phyloP scores from a whole-genome alignment of 2,888 invertebrate species.

The Macrosoma leucophasiata region DNA sequence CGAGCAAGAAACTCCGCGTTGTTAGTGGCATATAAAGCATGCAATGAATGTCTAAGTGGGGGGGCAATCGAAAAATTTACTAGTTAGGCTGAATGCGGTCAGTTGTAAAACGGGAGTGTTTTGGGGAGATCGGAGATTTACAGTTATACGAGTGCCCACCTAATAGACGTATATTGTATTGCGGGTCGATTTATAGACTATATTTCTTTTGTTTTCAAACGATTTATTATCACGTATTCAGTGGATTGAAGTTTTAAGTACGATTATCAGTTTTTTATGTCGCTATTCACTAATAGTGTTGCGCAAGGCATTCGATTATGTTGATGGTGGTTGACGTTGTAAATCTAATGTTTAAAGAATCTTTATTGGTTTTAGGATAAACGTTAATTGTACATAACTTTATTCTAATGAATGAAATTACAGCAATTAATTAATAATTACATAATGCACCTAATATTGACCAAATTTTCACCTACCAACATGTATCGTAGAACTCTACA shows the following conservation, averaged over 20 bases:
- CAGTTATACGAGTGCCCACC: slow-evolving; percentile 56
- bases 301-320: background rate
- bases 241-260: slow-evolving; percentile 37
- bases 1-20: slow-evolving; percentile 10
- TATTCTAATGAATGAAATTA: no score
- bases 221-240: slow-evolving; percentile 52
- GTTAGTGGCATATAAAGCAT: slow-evolving; percentile 18
- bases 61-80: slow-evolving; percentile 20
- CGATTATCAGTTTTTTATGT: slow-evolving; percentile 34
- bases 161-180: slow-evolving; percentile 72
- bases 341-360: no score
- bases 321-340: no score
- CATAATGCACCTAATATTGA: no score
- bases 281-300: slow-evolving; percentile 10
- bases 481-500: no score
- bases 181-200: slow-evolving; percentile 66
- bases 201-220: slow-evolving; percentile 64
- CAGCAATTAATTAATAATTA: no score
- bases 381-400: no score
- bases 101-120: slow-evolving; percentile 55
- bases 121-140: slow-evolving; percentile 62
- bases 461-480: no score
- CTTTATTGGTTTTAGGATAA: no score
- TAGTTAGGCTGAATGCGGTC: slow-evolving; percentile 21
- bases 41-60: slow-evolving; percentile 25